A percentile compares a stretch with the other conserved stretches of the same genome.
Evolutionary conservation across 2,888 invertebrate species (phyloP).

Genomic region (Xestobium rufovillosum): DNA sequence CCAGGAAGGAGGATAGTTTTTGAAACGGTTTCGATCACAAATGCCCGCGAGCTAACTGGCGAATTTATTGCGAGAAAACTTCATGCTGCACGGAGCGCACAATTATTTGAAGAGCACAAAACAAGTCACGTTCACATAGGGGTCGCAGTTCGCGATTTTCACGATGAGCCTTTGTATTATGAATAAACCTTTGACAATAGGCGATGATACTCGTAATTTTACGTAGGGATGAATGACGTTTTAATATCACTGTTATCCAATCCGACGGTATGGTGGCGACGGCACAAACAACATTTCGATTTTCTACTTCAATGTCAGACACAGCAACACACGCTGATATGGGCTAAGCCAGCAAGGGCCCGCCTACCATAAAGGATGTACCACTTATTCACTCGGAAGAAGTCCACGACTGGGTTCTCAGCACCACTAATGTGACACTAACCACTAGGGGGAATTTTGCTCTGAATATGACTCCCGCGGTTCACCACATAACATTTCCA

Average conservation of each 20-base stretch:
- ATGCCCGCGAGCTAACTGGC: background rate
- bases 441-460: background rate
- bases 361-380: background rate
- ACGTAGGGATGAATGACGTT: background rate
- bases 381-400: background rate
- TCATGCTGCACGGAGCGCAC: background rate
- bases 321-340: no score
- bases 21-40: background rate
- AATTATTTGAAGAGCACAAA: background rate
- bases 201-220: background rate
- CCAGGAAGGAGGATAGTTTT: no score
- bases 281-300: no score
- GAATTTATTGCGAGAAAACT: background rate
- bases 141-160: no score
- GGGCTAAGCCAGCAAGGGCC: slow-evolving; percentile 1
- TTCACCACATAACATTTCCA: slow-evolving; percentile 5
- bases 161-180: no score
- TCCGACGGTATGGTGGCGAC: no score
- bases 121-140: no score
- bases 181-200: no score
- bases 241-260: no score
- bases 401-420: slow-evolving; percentile 2
- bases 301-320: no score
- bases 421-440: background rate
- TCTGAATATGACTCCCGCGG: slow-evolving; percentile 1